Base-by-base conservation (phyloP, 1,140 invertebrate genomes). In the Mycetomoellerius zeteki region DNA sequence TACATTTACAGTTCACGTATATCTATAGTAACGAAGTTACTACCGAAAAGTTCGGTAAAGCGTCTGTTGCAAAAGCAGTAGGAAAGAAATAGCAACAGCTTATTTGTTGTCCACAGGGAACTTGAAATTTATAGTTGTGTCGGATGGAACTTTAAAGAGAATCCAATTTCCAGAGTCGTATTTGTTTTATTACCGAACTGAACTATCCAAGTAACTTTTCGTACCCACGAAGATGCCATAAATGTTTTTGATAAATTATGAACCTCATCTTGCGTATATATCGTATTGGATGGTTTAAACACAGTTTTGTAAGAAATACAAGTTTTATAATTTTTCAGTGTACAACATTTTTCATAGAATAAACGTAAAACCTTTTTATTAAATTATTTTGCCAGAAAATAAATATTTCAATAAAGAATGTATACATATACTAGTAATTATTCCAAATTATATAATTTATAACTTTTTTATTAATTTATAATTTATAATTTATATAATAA, bases 161-260 rank as follows among this genome's bases (percentile, higher is more conserved):
- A 80, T 80, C 30, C 60, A 80, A 80, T 80, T 80, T 52, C 8
- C 1, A 50, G 7, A 7, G 24, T 52, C 14, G 19, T 77, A 77
- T 30, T 5, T 50, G 43, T 21, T 16, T 6, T 50, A 19, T 7
- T 78, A 19, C 4, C n/a, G 4, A 78, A 65, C 21, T 52, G 8
- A 54, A 54, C 27, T 69, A 69, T 67, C 52, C 47, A 6, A 12
- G 21, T 33, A 67, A 21, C 27, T 67, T 47, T 52, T 50, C 14
- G 14, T 30, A 75, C 58, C 10, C 12, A 37, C 6, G 14, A 19
- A 56, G 19, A 56, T 52, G 12, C 19, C 71, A 3, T 58, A 47
- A 47, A 73, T 10, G 71, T 54, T 73, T 52, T 62, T 37, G 16
- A 6, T 6, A 37, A 76, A 58, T 58, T 58, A 37, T 76, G 5